Evolutionary conservation across 2,113 vertebrate species (phyloP), one percentile per base, ranked within the genome.

Genomic region (Sakesphorus luctuosus): DNA sequence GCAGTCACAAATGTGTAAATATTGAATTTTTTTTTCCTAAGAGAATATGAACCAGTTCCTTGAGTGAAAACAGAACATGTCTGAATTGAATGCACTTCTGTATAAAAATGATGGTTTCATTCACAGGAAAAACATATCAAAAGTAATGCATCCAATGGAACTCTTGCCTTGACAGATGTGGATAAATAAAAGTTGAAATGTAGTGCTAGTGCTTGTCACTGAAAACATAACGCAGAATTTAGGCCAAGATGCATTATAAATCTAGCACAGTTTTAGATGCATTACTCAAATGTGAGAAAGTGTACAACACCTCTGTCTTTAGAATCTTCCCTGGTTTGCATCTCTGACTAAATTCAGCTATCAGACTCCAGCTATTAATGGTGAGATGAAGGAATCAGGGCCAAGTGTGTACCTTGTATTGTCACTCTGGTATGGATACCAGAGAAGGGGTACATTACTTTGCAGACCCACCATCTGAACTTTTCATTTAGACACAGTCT

Each of bases 41-140:
- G 56, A 14, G 1, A 91, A 78, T 36, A 52, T 29, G 44, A 91
- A 72, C 56, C 49, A 73, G 36, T 87, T 94, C 81, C 77, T 72
- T 92, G 81, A 95, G n/a, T 81, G 59, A 91, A 95, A 95, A 84
- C 56, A 95, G 76, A 87, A 71, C 52, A 29, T 25, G 26, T 36
- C 86, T 89, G 52, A 78, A 86, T 84, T 80, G 14, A 86, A 52
- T 52, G 40, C 56, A 87, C 49, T 89, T 78, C 65, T 79, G n/a
- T 56, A 59, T 55, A 87, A 84, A 89, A 95, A 75, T 63, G 10
- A 86, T 78, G 29, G 40, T 75, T 94, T 81, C 77, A 59, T 89
- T 94, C 74, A 73, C 61, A 87, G 81, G 56, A 91, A 81, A 90
- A 90, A 72, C 40, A 75, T 67, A 92, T 65, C 17, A 76, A 58